Evolutionary conservation across 2,113 vertebrate genomes (phyloP).

Genomic region (Numenius arquata): DNA sequence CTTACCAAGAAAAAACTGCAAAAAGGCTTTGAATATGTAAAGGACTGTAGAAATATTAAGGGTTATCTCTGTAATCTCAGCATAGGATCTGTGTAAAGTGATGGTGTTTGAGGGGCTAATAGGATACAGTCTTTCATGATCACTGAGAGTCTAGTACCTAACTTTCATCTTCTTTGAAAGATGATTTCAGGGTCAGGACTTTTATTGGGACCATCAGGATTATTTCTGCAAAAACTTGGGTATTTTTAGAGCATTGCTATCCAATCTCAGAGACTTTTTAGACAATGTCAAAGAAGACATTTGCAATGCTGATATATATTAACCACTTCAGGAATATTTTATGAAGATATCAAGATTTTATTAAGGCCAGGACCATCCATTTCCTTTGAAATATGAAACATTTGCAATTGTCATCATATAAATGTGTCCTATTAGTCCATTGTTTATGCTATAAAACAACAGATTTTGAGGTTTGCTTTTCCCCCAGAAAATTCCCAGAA

Average conservation of each 20-base stretch:
- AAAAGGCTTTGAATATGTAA: not conserved
- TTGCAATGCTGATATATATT: not conserved
- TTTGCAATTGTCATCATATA: not conserved
- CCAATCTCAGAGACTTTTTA: not conserved
- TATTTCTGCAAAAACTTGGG: not conserved
- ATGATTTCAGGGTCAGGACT: not conserved
- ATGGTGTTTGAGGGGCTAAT: not conserved
- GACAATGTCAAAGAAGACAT: not conserved
- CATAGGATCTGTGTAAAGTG: not conserved
- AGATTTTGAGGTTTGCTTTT: not conserved
- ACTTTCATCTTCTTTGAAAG: not conserved
- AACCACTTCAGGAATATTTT: not conserved
- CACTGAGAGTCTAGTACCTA: not conserved
- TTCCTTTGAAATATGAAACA: not conserved
- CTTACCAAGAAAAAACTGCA: not conserved
- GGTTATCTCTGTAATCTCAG: not conserved
- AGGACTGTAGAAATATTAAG: not conserved
- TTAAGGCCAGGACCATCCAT: not conserved
- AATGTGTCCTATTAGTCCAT: accelerated
- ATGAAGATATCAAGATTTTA: not conserved
- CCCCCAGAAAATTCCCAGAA: not conserved
- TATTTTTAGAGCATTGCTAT: not conserved
- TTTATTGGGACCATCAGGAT: not conserved
- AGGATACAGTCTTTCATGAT: not conserved
- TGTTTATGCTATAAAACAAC: not conserved